Base-by-base conservation (phyloP, 1,140 invertebrate genomes). In the Cyclargus thomasi region DNA sequence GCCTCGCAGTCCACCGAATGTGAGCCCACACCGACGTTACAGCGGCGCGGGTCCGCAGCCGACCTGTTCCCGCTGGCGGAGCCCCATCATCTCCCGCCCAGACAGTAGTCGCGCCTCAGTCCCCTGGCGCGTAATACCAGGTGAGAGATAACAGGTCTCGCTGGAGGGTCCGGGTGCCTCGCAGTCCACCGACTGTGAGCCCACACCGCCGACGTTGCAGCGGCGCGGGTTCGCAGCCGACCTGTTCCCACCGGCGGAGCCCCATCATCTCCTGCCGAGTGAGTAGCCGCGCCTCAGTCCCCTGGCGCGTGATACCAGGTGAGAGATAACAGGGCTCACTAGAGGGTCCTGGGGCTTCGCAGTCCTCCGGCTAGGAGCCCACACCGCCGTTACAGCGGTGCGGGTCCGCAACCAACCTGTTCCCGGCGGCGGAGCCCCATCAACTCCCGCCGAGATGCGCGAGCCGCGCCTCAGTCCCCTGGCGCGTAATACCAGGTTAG, bases 371-470 rank as follows among this genome's bases (percentile, higher is more conserved):
- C 92, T 97, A 97, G 90, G 97, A 98, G 86, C 96, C 97, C 29
- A 97, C 97, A 71, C 97, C 97, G 23, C 95, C 95, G 22, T 95
- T 97, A 67, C 96, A 97, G 86, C 93, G 96, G 74, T 95, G 97
- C 73, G 97, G 96, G 77, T 98, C 97, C 59, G 95, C 97, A 85
- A 97, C 93, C 77, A 98, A 98, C 91, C 96, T 98, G 90, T 98
- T 97, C 92, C 93, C 94, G 70, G 80, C 85, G 17, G 76, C 81
- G 0, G 84, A 86, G 67, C 92, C 80, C 11, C 86, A 88, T 63
- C 80, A 83, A 36, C 68, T 83, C 23, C 89, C 91, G 69, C 90
- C 92, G 65, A 76, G 91, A 53, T n/a, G n/a, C 86, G 90, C 76
- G 95, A 95, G 86, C 92, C 94, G 67, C 91, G 95, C 71, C 93